Percentiles rank a stretch among this genome's conserved stretches.
These are phyloP conservation scores for Calephelis virginiensis DNA, from an alignment of 1,140 invertebrate genomes.

Conservation along the genomic window DNA sequence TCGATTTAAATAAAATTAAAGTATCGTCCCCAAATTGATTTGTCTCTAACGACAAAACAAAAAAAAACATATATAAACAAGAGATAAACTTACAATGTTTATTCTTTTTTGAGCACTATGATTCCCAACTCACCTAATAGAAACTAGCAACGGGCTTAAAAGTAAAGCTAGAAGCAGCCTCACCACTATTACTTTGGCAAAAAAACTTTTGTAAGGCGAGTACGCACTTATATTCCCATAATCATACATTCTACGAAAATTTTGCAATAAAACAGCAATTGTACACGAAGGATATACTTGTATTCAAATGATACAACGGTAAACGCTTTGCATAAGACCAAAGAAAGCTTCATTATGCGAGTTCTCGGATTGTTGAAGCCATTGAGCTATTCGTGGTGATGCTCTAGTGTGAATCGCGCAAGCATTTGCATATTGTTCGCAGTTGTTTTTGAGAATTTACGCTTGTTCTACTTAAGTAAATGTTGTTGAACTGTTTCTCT, in stretches of 20 bases:
- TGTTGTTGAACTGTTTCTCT: conserved; percentile 18
- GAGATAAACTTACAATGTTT: no score
- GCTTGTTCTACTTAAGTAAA: conserved; percentile 41
- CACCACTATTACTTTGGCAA: no score
- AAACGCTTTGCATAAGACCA: conserved; percentile 31
- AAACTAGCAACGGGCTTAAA: no score
- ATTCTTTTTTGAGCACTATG: no score
- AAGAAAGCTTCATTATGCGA: conserved; percentile 46
- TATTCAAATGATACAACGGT: conserved; percentile 13
- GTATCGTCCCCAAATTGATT: no score
- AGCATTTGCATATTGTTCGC: conserved; percentile 60
- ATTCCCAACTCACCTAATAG: no score
- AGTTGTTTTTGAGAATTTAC: conserved; percentile 63
- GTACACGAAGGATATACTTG: conserved; percentile 1
- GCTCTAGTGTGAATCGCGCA: conserved; percentile 36
- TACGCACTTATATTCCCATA: neutral
- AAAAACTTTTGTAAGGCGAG: no score
- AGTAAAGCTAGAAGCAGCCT: no score
- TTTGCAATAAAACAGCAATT: conserved; percentile 9
- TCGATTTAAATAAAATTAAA: no score
- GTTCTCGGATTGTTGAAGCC: conserved; percentile 37
- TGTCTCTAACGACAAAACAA: no score
- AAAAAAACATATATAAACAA: no score
- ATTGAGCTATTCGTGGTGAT: conserved; percentile 27
- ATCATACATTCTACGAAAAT: neutral